Base-by-base conservation (phyloP, 2,888 invertebrate genomes). In the Melipona beecheii region DNA sequence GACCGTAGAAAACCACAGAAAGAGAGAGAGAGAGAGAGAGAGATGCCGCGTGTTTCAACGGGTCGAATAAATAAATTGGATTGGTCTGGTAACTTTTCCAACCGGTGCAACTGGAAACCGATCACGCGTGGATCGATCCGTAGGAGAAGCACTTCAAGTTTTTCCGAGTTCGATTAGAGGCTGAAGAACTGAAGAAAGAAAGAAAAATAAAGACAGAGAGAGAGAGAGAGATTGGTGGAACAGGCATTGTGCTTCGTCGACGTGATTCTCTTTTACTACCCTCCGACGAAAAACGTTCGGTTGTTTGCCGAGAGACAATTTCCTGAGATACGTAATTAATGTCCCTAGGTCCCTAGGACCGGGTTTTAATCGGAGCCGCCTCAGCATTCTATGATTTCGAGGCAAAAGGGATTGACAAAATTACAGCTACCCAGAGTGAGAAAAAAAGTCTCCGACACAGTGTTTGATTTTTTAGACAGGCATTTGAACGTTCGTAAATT, bases 21-120 rank as follows among this genome's bases (percentile, higher is more conserved):
- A 27, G 71, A 24, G 31, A 5, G 24, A 17, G 50, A 70, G n/a
- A 21, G 31, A 13, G n/a, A n/a, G n/a, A n/a, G n/a, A 62, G 24
- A 17, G 50, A 70, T 43, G 56, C 54, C 66, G 43, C 9, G 43
- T 43, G 1, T 43, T 43, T 74, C 78, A 70, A 24, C 70, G 82
- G 60, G 65, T 78, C 88, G 86, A 86, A 80, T 81, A 85, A 85
- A 88, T 88, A 87, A 87, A 88, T 87, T 87, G 81, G 81, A 88
- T 87, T 77, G 87, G 72, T 81, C 80, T 78, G 84, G 71, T 75
- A 84, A 75, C 65, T 78, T 70, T 83, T 78, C 80, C 78, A 70
- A 68, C 56, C 64, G 62, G 72, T 68, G 73, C 78, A 79, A 75
- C 83, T 64, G 65, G 68, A 74, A 77, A 81, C 81, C 75, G 81